These are phyloP conservation scores for Xestia rhomboidea DNA, from an alignment of 2,888 invertebrate species.

Conservation along the genomic window DNA sequence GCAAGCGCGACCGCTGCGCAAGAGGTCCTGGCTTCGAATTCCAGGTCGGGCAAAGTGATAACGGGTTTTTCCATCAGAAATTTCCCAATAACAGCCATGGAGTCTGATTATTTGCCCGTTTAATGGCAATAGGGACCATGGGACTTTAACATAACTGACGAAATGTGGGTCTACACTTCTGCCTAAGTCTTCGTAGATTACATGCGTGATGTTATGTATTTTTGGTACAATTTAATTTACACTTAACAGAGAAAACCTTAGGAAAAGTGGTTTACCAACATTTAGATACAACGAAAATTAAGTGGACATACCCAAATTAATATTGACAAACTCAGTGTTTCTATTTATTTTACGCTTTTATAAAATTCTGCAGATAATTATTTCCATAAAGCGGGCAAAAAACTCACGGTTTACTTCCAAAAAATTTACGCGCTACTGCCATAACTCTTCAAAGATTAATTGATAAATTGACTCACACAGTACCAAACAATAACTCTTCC, in stretches of 20 bases:
- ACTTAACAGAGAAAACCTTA: background rate
- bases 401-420: background rate
- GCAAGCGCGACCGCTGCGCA: background rate
- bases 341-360: background rate
- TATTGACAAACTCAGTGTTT: background rate
- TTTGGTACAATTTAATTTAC: background rate
- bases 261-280: background rate
- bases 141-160: background rate
- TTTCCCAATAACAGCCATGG: background rate
- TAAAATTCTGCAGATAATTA: background rate
- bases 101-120: background rate
- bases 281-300: background rate
- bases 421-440: background rate
- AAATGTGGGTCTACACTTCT: background rate
- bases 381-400: background rate
- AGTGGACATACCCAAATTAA: background rate
- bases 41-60: no score
- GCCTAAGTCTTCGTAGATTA: background rate
- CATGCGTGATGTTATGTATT: background rate
- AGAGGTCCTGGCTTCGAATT: no score
- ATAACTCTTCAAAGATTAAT: background rate
- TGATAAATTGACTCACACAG: background rate
- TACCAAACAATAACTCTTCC: constrained; percentile 11
- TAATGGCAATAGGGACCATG: background rate
- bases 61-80: background rate